Conservation (phyloP, 2,888 invertebrate genomes). For the Diadegma fenestrale region DNA sequence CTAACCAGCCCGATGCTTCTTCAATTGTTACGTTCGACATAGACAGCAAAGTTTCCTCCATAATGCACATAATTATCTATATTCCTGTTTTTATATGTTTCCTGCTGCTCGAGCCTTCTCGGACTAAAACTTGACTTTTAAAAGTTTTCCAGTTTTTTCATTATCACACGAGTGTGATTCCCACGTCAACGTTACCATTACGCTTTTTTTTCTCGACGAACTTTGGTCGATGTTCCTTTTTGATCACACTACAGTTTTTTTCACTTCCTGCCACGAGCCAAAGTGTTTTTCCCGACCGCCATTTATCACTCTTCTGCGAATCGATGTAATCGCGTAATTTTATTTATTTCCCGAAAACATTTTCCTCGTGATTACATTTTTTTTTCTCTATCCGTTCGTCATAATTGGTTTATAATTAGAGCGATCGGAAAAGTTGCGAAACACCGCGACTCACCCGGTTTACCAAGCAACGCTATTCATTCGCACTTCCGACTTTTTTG, state of each 20-base stretch:
- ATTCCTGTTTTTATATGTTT: neutral
- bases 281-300: slow-evolving; percentile 6
- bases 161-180: neutral
- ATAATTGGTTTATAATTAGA: slow-evolving; percentile 39
- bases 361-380: neutral
- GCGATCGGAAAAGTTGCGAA: neutral
- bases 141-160: neutral
- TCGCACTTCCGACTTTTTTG: neutral
- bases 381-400: neutral
- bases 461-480: neutral
- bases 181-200: neutral
- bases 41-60: slow-evolving; percentile 40
- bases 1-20: slow-evolving; percentile 25
- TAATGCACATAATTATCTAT: neutral
- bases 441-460: neutral
- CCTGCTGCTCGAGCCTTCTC: neutral
- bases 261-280: neutral
- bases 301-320: slow-evolving; percentile 34
- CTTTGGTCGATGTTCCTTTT: neutral
- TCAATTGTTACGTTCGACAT: slow-evolving; percentile 1
- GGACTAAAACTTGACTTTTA: neutral
- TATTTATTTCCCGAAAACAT: neutral
- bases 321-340: neutral
- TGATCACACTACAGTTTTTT: neutral
- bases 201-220: neutral